Evolutionary conservation across 2,113 vertebrate genomes (phyloP).

Genomic region (Paratilapia polleni): DNA sequence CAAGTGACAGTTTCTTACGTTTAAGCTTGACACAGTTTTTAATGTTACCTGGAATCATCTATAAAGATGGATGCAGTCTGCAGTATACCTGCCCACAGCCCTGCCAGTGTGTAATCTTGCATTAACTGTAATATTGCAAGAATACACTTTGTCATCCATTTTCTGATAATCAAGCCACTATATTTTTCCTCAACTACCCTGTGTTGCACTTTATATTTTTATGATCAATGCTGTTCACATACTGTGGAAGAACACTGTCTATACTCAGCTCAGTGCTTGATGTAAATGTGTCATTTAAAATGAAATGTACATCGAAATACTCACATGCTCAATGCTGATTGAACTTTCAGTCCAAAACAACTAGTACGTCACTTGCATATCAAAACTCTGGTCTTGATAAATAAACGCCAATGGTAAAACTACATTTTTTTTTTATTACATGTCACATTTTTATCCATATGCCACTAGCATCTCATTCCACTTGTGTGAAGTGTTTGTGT

Average conservation of each 20-base stretch:
- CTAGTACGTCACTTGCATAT: not conserved
- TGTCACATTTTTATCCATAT: conserved; percentile 17
- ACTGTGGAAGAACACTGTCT: not conserved
- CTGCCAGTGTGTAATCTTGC: not conserved
- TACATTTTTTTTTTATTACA: not conserved
- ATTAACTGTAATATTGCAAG: conserved; percentile 1
- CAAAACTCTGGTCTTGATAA: not conserved
- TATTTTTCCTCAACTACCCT: not conserved
- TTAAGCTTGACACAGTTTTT: conserved; percentile 35
- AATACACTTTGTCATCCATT: not conserved
- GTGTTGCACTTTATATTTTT: not conserved
- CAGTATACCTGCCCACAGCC: conserved; percentile 1
- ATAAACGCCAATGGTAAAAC: not conserved
- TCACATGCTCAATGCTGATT: not conserved
- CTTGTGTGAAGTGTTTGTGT: conserved; percentile 37
- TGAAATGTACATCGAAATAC: not conserved
- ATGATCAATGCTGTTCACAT: not conserved
- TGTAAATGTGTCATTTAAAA: not conserved
- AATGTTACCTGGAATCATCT: conserved; percentile 32
- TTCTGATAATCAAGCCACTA: not conserved
- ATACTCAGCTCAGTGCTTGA: not conserved
- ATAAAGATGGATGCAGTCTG: conserved; percentile 16
- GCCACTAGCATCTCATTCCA: not conserved
- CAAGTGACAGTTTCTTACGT: conserved; percentile 49
- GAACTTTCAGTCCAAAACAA: not conserved